phyloP scores from a whole-genome alignment of 2,797 vertebrate species.

The Argya squamiceps region DNA sequence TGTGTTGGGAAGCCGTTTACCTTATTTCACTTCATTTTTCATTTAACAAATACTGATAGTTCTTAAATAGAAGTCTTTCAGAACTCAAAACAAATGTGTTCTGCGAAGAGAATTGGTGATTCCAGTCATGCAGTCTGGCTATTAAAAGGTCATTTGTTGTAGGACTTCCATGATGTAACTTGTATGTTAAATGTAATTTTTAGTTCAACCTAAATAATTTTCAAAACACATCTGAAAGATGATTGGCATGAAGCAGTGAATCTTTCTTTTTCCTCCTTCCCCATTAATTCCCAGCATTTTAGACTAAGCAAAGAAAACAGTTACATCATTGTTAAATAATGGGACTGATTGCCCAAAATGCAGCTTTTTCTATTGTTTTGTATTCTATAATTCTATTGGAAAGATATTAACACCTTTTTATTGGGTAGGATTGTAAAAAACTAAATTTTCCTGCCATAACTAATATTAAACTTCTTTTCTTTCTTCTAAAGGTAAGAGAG shows the following conservation, averaged over 20 bases:
- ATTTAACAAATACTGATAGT: background rate
- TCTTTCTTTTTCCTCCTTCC: background rate
- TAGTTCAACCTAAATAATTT: background rate
- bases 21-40: background rate
- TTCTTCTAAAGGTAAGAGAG: slow-evolving; percentile 64
- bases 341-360: background rate
- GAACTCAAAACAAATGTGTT: background rate
- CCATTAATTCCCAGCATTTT: background rate
- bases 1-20: background rate
- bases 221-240: background rate
- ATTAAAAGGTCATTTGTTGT: background rate
- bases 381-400: background rate
- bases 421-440: background rate
- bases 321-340: background rate
- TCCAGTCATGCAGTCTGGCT: background rate
- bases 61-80: background rate
- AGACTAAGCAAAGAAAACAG: background rate
- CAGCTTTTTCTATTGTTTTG: background rate
- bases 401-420: background rate
- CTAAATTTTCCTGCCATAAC: background rate
- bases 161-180: background rate
- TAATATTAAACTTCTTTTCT: background rate
- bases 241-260: background rate
- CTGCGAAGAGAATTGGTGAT: background rate
- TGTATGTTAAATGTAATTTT: background rate